Percentiles rank a stretch among this genome's conserved stretches.
Conservation (phyloP, 2,888 invertebrate genomes). For the Julus scanicus region DNA sequence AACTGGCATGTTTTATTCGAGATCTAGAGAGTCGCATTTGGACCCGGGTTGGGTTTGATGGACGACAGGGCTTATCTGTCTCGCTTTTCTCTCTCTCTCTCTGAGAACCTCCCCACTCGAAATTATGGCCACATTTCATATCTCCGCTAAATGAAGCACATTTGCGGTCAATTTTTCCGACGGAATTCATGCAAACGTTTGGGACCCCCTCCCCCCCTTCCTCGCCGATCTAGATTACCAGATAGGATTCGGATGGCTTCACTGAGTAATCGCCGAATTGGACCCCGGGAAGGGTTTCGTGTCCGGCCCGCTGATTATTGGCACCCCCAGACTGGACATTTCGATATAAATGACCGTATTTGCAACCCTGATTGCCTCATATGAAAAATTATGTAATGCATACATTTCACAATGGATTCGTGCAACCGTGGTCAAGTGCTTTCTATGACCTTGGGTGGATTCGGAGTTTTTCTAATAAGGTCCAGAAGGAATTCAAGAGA, state of each 20-base stretch:
- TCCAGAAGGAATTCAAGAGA: no score
- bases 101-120: background rate
- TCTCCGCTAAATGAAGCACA: constrained; percentile 31
- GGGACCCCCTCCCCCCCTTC: background rate
- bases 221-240: background rate
- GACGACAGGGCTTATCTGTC: constrained; percentile 44
- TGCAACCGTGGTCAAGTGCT: no score
- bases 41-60: constrained; percentile 12
- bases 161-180: constrained; percentile 15
- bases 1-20: constrained; percentile 4
- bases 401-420: no score
- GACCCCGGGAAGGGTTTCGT: background rate
- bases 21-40: background rate
- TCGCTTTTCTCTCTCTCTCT: no score
- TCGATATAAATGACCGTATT: background rate
- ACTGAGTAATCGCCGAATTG: constrained; percentile 5
- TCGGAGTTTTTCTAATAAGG: no score
- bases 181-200: constrained; percentile 27
- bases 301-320: constrained; percentile 7
- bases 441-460: no score
- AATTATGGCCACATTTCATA: constrained; percentile 31
- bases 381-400: background rate
- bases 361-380: background rate
- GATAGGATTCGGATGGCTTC: background rate
- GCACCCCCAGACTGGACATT: background rate